Conservation (phyloP, 92 coral and sea anemone genomes). For the Porites evermanni region DNA sequence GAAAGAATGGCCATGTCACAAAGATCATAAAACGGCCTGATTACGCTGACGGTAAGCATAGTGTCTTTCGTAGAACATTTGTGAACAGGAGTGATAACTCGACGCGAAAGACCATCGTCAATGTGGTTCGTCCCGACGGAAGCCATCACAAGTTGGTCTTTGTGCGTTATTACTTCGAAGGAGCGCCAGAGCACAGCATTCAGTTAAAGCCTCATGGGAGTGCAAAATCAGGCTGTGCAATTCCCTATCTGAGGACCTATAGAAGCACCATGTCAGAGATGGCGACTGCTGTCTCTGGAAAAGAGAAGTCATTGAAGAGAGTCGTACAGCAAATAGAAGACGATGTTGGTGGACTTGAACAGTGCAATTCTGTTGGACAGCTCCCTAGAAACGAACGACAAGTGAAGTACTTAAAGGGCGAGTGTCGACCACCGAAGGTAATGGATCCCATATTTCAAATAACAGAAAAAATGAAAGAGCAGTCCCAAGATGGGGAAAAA, state of each 20-base stretch:
- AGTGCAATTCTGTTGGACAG: constrained; percentile 59
- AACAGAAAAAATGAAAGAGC: constrained; percentile 67
- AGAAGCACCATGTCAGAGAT: constrained; percentile 45
- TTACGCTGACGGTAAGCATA: constrained; percentile 9
- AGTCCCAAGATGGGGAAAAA: constrained; percentile 54
- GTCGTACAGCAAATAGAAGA: constrained; percentile 59
- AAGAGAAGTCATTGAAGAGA: constrained; percentile 27
- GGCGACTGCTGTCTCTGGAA: not conserved
- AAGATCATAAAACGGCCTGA: constrained; percentile 38
- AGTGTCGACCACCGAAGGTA: constrained; percentile 23
- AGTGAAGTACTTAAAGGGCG: constrained; percentile 56
- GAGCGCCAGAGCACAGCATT: constrained; percentile 55
- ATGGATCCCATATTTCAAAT: constrained; percentile 69
- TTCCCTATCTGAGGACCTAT: constrained; percentile 66
- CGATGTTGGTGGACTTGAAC: constrained; percentile 43
- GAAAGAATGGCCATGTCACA: constrained; percentile 3
- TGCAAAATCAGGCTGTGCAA: constrained; percentile 22
- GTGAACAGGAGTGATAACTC: constrained; percentile 51
- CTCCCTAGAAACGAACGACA: constrained; percentile 56
- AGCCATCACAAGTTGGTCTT: constrained; percentile 54
- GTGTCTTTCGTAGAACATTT: constrained; percentile 48
- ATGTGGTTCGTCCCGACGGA: constrained; percentile 47
- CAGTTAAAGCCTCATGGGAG: constrained; percentile 62
- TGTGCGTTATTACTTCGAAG: constrained; percentile 60
- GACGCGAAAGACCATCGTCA: constrained; percentile 54